Conservation (phyloP, 2,888 invertebrate species). For the Napeogenes inachia region DNA sequence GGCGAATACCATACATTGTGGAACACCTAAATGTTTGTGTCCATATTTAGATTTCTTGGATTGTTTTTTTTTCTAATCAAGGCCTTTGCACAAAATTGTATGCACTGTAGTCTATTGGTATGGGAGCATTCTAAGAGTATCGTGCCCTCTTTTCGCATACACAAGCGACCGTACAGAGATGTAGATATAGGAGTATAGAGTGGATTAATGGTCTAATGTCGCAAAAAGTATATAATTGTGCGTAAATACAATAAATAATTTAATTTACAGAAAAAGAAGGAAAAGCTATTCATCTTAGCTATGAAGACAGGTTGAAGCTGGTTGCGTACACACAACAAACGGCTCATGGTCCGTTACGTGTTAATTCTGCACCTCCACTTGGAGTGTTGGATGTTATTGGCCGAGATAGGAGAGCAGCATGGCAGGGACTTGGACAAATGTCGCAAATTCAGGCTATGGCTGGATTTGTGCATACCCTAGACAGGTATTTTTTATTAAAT, state of each 20-base stretch:
- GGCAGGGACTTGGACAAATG: conserved; percentile 94
- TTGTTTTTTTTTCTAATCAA: too few relatives aligned
- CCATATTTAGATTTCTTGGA: too few relatives aligned
- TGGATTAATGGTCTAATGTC: too few relatives aligned
- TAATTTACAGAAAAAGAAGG: conserved; percentile 92
- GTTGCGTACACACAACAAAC: conserved; percentile 96
- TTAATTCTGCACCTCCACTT: conserved; percentile 85
- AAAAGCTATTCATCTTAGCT: conserved; percentile 96
- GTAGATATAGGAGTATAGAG: too few relatives aligned
- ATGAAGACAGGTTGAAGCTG: conserved; percentile 93
- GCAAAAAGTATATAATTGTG: not conserved
- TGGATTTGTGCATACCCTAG: conserved; percentile 92
- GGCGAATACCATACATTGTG: too few relatives aligned
- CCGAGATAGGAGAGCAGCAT: conserved; percentile 92
- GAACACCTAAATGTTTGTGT: too few relatives aligned
- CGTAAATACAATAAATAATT: not conserved
- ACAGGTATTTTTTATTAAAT: conserved; percentile 63
- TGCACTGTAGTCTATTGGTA: too few relatives aligned
- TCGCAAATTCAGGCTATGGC: conserved; percentile 92
- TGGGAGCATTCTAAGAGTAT: too few relatives aligned
- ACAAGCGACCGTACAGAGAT: too few relatives aligned
- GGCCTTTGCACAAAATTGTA: too few relatives aligned
- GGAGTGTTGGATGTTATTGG: conserved; percentile 98
- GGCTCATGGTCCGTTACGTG: conserved; percentile 87
- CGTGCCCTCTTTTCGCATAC: too few relatives aligned